Base-by-base conservation (phyloP, 2,113 vertebrate genomes). In the Blennius ocellaris region DNA sequence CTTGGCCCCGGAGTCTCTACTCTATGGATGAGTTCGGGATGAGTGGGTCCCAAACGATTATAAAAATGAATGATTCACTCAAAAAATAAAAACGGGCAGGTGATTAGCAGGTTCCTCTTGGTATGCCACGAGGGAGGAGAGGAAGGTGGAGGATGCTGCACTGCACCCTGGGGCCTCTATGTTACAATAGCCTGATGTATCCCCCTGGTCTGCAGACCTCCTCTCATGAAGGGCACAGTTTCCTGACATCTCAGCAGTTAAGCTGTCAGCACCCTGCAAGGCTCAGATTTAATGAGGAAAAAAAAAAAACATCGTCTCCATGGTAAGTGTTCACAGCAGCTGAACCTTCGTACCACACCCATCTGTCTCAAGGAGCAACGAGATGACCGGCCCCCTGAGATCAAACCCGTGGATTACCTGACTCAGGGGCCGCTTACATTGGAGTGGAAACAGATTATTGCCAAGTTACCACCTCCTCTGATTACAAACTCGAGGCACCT, bases 211-310 rank as follows among this genome's bases (percentile, higher is more conserved):
- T 52, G 61, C 45, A 52, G 87, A 85, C 89, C 86, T 87, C 85
- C 84, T 77, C 85, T 88, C 83, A 88, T 55, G 54, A 66, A 89
- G 85, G 86, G 78, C 82, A 86, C 60, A 8, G 81, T 89, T 87
- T 84, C 81, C 83, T 89, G 89, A 93, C 89, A 89, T 91, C 78
- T 65, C 85, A 39, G 87, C 88, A 90, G 90, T 92, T 91, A 93
- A 92, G 87, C 91, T 92, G 90, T 93, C 92, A 93, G 83, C 92
- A 78, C 87, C 83, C 80, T 0, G 44, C 62, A 1, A 81, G 78
- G 58, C 80, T 84, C 82, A 83, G 87, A 89, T 90, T 85, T 90
- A 83, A 75, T 80, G 41, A 50, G 84, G 81, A 86, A 76, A 81
- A 52, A 30, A 30, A 76, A 81, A 52, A 75, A 75, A 0, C 70